A percentile compares a stretch with the other conserved stretches of the same genome.
These are phyloP conservation scores for Tor tambroides DNA, from an alignment of 2,113 vertebrate genomes.

Conservation along the genomic window DNA sequence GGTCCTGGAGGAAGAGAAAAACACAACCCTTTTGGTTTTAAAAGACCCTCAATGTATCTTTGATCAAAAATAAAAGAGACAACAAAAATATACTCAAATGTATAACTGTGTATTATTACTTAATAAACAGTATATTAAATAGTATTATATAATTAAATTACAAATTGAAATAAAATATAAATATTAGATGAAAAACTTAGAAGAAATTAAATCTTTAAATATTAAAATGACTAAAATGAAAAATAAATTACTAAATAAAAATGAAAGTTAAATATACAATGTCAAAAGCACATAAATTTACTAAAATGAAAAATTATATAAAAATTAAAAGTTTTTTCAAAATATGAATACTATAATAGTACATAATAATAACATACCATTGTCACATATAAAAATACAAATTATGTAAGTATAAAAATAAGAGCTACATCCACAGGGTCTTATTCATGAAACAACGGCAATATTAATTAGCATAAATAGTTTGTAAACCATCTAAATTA, in stretches of 20 bases:
- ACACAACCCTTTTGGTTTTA: not conserved
- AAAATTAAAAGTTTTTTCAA: not conserved
- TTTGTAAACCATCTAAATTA: not conserved
- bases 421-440: too few relatives aligned
- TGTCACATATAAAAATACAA: too few relatives aligned
- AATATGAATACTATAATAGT: not conserved
- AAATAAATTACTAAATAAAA: not conserved
- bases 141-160: not conserved
- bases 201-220: too few relatives aligned
- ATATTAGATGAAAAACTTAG: not conserved
- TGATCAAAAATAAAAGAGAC: not conserved
- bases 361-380: not conserved
- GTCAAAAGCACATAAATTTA: too few relatives aligned
- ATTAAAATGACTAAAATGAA: not conserved
- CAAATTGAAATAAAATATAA: not conserved
- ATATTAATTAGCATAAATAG: too few relatives aligned
- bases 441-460: too few relatives aligned
- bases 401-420: not conserved
- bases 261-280: not conserved
- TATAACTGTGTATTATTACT: not conserved
- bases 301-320: not conserved
- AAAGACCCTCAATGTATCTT: not conserved
- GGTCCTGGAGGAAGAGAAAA: constrained; percentile 78
- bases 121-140: not conserved
- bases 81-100: not conserved